Conservation (phyloP, 2,797 vertebrate species). For the Gorsachius magnificus region DNA sequence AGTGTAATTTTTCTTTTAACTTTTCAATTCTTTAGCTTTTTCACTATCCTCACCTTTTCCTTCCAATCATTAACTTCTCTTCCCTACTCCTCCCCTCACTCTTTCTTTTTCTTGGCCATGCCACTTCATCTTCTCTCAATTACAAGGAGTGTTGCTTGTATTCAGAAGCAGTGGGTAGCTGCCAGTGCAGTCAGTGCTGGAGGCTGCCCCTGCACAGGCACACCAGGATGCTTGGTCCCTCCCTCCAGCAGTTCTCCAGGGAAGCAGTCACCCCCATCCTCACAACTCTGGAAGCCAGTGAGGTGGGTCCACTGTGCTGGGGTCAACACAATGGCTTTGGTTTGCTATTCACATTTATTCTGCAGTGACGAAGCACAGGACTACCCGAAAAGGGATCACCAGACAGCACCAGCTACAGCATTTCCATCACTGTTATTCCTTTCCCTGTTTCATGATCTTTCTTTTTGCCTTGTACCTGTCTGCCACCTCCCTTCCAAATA, state of each 20-base stretch:
- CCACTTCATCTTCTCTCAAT: not conserved
- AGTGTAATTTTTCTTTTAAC: no score
- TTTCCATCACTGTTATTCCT: not conserved
- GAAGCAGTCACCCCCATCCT: not conserved
- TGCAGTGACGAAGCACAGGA: not conserved
- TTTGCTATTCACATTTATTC: not conserved
- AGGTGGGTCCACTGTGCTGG: not conserved
- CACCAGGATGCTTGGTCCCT: not conserved
- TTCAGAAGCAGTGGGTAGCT: not conserved
- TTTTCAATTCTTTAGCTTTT: not conserved
- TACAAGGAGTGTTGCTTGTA: not conserved
- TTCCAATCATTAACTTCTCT: not conserved
- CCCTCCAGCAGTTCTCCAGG: not conserved
- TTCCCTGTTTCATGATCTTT: not conserved
- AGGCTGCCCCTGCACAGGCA: fast-evolving
- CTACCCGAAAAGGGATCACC: fast-evolving
- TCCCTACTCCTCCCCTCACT: not conserved
- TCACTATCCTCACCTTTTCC: not conserved
- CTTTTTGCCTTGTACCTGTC: not conserved
- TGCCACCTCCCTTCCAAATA: not conserved
- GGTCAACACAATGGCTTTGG: not conserved
- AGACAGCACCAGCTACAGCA: not conserved
- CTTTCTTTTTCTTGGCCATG: not conserved
- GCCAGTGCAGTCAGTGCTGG: not conserved
- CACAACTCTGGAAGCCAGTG: not conserved